Percentiles rank a stretch among this genome's conserved stretches.
Conservation (phyloP, 2,113 vertebrate species). For the Aldabrachelys gigantea region DNA sequence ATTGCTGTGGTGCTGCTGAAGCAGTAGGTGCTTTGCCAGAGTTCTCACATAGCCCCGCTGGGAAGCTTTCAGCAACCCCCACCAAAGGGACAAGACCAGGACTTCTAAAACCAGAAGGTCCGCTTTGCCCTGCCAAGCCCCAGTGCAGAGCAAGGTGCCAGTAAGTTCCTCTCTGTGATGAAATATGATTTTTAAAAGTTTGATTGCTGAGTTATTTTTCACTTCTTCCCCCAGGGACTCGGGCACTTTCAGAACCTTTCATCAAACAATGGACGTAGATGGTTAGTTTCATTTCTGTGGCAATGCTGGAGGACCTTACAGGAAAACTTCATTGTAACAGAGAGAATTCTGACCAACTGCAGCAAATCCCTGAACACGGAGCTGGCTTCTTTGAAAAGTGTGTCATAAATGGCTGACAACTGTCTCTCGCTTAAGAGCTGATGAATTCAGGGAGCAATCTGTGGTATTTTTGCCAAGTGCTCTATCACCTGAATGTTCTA, state of each 20-base stretch:
- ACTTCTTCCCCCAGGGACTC: no score
- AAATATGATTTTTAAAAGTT: no score
- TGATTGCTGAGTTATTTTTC: no score
- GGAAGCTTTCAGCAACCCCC: fast-evolving
- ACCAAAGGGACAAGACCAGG: fast-evolving
- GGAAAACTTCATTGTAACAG: neutral
- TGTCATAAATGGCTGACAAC: neutral
- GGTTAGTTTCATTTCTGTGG: no score
- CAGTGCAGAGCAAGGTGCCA: neutral
- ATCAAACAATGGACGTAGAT: no score
- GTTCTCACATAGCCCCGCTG: fast-evolving
- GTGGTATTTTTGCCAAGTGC: neutral
- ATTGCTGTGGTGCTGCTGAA: no score
- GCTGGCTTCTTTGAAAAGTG: neutral
- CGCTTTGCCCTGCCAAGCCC: neutral
- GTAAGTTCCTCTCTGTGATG: neutral
- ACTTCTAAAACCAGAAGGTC: neutral
- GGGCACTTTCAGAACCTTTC: no score
- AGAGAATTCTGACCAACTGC: neutral
- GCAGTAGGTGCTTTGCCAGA: no score
- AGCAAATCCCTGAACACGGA: neutral
- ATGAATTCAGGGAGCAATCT: neutral
- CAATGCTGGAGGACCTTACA: no score
- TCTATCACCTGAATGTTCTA: neutral
- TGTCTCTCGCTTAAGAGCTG: neutral